Percentiles rank a stretch among this genome's conserved stretches.
phyloP scores from a whole-genome alignment of 2,888 invertebrate species.

The Trypoxylon attenuatum region DNA sequence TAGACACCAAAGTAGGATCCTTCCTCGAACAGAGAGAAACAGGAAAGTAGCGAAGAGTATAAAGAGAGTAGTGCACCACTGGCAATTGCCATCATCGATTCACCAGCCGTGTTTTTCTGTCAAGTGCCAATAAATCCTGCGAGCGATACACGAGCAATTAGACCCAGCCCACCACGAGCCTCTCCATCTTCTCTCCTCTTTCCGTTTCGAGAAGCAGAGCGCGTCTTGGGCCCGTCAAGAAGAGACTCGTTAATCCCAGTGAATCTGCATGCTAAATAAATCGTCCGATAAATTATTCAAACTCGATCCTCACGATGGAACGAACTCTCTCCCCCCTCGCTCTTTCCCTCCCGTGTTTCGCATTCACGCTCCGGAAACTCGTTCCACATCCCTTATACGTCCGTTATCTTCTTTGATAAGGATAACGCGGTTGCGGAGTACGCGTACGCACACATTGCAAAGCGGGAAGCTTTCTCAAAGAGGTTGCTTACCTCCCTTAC shows the following conservation, averaged over 20 bases:
- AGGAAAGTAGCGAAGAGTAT: not conserved
- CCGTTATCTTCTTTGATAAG: conserved; percentile 4
- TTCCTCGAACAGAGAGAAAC: not conserved
- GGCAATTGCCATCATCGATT: not conserved
- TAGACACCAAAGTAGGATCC: too few relatives aligned
- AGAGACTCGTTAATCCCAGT: not conserved
- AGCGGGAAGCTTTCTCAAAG: too few relatives aligned
- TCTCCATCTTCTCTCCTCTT: not conserved
- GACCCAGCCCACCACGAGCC: not conserved
- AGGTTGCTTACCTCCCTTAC: too few relatives aligned
- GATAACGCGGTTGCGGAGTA: conserved; percentile 9
- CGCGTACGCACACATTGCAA: too few relatives aligned
- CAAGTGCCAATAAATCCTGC: not conserved
- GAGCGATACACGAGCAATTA: not conserved
- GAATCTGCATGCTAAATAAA: not conserved
- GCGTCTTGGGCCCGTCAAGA: not conserved
- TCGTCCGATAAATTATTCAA: not conserved
- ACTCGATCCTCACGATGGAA: not conserved
- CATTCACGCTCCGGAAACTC: not conserved
- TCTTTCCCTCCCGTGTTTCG: too few relatives aligned
- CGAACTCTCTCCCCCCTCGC: not conserved
- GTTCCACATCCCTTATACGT: conserved; percentile 3
- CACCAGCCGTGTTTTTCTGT: too few relatives aligned
- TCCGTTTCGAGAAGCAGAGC: too few relatives aligned
- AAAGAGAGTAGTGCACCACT: not conserved